Conservation (phyloP, 1,140 invertebrate genomes). For the Trachymyrmex cornetzi region DNA sequence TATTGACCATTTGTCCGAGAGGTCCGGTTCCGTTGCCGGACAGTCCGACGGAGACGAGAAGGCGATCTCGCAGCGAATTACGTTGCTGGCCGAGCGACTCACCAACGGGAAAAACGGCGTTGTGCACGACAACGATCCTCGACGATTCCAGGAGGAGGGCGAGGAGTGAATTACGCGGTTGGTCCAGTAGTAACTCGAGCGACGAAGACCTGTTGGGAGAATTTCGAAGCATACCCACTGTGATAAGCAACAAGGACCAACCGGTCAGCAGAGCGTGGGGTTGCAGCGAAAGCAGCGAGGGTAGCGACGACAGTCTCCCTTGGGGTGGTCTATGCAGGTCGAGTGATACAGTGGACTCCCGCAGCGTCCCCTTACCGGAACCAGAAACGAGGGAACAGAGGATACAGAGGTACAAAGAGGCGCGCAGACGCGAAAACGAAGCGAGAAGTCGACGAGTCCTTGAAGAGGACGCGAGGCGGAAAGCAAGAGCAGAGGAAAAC, state of each 20-base stretch:
- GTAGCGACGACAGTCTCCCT: constrained; percentile 84
- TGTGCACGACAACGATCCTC: constrained; percentile 69
- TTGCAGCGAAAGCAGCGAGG: constrained; percentile 85
- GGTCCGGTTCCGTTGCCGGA: constrained; percentile 80
- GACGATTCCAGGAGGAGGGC: constrained; percentile 79
- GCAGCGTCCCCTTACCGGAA: constrained; percentile 68
- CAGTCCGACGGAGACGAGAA: constrained; percentile 80
- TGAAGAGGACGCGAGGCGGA: constrained; percentile 83
- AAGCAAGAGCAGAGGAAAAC: constrained; percentile 78
- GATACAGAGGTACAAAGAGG: constrained; percentile 84
- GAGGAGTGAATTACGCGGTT: constrained; percentile 83
- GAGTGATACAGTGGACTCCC: constrained; percentile 79
- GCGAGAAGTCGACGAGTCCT: constrained; percentile 81
- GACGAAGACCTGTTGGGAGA: constrained; percentile 84
- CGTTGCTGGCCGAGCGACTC: constrained; percentile 82
- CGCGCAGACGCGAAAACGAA: constrained; percentile 83
- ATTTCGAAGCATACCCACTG: constrained; percentile 75
- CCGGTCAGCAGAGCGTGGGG: constrained; percentile 80
- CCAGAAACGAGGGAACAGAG: constrained; percentile 83
- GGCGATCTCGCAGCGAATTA: constrained; percentile 84
- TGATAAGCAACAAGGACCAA: constrained; percentile 73
- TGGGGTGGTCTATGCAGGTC: constrained; percentile 80
- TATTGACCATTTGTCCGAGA: constrained; percentile 84
- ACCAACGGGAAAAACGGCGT: constrained; percentile 67
- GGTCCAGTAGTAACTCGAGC: constrained; percentile 85